Evolutionary conservation across 1,140 invertebrate genomes (phyloP).

Genomic region (Drosophila micromelanica): DNA sequence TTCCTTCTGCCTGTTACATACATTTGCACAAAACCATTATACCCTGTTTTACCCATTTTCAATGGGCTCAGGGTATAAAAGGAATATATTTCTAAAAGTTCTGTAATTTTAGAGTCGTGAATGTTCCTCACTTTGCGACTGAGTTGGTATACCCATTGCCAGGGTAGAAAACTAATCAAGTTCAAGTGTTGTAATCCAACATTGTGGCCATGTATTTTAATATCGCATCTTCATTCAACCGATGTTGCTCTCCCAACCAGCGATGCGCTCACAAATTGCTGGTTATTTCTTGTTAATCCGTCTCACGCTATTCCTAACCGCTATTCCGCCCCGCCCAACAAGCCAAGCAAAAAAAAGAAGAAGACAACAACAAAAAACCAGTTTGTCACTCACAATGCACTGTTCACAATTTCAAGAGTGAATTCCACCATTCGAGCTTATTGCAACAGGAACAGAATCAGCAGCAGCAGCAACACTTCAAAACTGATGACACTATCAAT

Average conservation of each 20-base stretch:
- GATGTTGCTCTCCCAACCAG: neutral
- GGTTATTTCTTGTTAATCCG: slow-evolving; percentile 12
- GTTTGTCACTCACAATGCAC: slow-evolving; percentile 1
- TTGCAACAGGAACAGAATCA: slow-evolving; percentile 2
- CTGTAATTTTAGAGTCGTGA: too few species aligned
- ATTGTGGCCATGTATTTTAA: neutral
- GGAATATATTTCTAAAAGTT: too few species aligned
- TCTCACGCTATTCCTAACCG: neutral
- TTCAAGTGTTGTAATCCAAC: neutral
- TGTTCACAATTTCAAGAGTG: neutral
- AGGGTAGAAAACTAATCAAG: neutral
- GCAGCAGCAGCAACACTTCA: slow-evolving; percentile 53
- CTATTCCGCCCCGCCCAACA: neutral
- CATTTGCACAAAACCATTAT: too few species aligned
- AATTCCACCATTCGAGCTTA: neutral
- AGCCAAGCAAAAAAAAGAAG: neutral
- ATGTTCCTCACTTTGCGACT: too few species aligned
- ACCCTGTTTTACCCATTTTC: too few species aligned
- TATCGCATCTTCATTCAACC: slow-evolving; percentile 2
- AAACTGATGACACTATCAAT: slow-evolving; percentile 77
- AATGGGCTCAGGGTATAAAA: too few species aligned
- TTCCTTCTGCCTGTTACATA: too few species aligned
- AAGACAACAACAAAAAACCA: too few species aligned
- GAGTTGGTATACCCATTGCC: too few species aligned
- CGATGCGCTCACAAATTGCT: slow-evolving; percentile 24